Evolutionary conservation across 2,888 invertebrate genomes (phyloP).

Genomic region (Acrobasis consociella): DNA sequence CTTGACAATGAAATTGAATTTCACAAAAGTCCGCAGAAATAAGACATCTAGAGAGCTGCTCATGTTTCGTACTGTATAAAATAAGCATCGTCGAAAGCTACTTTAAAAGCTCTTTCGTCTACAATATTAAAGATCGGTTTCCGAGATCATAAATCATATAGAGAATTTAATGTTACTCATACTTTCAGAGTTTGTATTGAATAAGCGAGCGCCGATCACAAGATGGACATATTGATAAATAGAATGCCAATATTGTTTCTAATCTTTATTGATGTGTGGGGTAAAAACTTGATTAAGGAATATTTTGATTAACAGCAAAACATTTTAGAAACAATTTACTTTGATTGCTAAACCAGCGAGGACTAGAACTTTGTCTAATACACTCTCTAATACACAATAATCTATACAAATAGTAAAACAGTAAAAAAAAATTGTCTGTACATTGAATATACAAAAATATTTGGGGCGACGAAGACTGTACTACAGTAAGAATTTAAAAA

Average conservation of each 20-base stretch:
- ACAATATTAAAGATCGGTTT: conserved; percentile 27
- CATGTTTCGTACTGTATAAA: conserved; percentile 17
- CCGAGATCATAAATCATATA: conserved; percentile 27
- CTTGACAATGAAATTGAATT: conserved; percentile 5
- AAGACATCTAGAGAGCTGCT: conserved; percentile 1
- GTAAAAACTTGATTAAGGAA: neutral
- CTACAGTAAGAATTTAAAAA: too few species aligned
- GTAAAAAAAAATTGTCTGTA: too few species aligned
- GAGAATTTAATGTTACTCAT: conserved; percentile 27
- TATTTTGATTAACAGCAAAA: too few species aligned
- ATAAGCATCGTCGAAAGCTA: conserved; percentile 25
- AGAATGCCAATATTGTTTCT: conserved; percentile 5
- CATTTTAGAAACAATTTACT: neutral
- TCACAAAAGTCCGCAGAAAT: neutral
- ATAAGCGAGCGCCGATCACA: conserved; percentile 14
- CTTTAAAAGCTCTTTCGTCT: conserved; percentile 27
- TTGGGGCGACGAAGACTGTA: too few species aligned
- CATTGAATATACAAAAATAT: too few species aligned
- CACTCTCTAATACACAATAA: too few species aligned
- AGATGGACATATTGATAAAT: conserved; percentile 11
- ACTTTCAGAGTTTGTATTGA: conserved; percentile 26
- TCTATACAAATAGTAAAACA: too few species aligned
- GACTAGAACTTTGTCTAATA: too few species aligned
- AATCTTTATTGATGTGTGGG: neutral
- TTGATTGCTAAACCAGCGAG: too few species aligned